phyloP scores from a whole-genome alignment of 2,888 invertebrate genomes.

The Lydus trimaculatus region DNA sequence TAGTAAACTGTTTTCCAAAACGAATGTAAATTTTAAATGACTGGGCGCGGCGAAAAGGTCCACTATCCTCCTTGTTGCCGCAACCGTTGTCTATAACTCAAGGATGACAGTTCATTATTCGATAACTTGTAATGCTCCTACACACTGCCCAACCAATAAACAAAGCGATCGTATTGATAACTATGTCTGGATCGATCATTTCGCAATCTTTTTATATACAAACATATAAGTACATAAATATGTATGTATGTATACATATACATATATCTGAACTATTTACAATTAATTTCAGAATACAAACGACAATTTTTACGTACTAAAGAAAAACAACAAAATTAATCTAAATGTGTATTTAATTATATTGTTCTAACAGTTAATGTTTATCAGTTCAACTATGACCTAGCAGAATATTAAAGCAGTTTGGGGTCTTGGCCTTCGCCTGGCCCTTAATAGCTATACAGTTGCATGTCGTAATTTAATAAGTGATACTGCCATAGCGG shows the following conservation, averaged over 20 bases:
- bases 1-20: constrained; percentile 57
- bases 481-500: constrained; percentile 53
- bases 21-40: constrained; percentile 58
- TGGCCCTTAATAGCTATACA: constrained; percentile 51
- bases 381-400: constrained; percentile 26
- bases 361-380: constrained; percentile 3
- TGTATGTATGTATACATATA: not conserved
- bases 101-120: constrained; percentile 58
- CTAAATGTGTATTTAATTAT: not conserved
- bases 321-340: not conserved
- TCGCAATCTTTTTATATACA: constrained; percentile 30
- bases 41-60: constrained; percentile 51
- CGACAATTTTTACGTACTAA: not conserved
- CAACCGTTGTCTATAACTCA: constrained; percentile 56
- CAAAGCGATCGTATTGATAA: constrained; percentile 45
- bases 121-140: constrained; percentile 57
- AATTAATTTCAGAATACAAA: not conserved
- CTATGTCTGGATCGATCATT: constrained; percentile 43
- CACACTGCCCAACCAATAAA: constrained; percentile 47
- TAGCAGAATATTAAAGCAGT: constrained; percentile 29
- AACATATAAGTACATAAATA: not conserved
- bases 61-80: constrained; percentile 38
- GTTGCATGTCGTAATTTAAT: constrained; percentile 57
- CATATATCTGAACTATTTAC: not conserved
- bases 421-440: constrained; percentile 31